These are phyloP conservation scores for Limnothrissa miodon DNA, from an alignment of 2,113 vertebrate species.

Conservation along the genomic window DNA sequence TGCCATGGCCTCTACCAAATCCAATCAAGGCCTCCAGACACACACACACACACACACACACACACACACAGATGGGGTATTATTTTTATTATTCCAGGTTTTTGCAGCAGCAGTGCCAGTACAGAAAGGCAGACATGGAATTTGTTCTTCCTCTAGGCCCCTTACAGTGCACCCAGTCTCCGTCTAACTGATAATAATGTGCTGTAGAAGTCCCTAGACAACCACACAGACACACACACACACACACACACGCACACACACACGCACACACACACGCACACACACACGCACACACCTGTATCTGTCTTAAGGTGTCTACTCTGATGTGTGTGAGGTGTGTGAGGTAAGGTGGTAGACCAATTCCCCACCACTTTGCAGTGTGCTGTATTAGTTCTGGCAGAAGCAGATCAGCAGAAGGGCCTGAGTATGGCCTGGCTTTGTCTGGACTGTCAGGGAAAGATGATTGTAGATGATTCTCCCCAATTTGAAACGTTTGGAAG, in stretches of 20 bases:
- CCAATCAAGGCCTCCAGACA: slow-evolving; percentile 7
- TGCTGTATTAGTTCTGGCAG: neutral
- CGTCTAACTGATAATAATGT: neutral
- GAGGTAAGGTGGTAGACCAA: neutral
- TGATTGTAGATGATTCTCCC: too few relatives aligned
- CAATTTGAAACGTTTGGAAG: too few relatives aligned
- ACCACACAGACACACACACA: neutral
- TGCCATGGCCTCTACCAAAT: neutral
- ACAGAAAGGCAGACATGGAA: neutral
- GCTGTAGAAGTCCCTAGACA: neutral
- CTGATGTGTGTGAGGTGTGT: neutral
- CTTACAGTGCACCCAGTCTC: neutral
- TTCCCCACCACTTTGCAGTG: neutral
- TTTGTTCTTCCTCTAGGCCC: neutral
- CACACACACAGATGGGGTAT: neutral
- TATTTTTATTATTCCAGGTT: neutral
- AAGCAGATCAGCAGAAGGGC: neutral
- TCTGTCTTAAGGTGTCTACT: neutral
- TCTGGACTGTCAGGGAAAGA: neutral
- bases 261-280: neutral
- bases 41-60: neutral
- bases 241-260: too few relatives aligned
- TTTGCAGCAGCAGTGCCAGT: neutral
- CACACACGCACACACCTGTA: neutral
- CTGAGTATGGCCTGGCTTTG: neutral